Percentiles rank a stretch among this genome's conserved stretches.
These are phyloP conservation scores for Rousettus leschenaultii DNA, from an alignment of 2,113 vertebrate genomes.

Conservation along the genomic window DNA sequence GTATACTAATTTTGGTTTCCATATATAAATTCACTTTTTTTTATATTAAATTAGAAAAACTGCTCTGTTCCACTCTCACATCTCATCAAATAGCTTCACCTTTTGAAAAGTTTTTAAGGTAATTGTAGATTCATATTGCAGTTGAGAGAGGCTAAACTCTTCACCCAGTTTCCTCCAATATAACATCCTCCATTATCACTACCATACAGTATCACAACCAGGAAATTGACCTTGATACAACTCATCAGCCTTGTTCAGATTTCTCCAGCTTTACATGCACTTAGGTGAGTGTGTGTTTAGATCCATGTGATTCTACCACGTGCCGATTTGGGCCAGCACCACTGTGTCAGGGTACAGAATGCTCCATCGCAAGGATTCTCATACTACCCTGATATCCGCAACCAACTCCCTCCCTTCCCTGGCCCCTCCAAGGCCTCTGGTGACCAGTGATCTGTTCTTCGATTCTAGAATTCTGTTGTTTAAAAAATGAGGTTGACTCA, in stretches of 20 bases:
- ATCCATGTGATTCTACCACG: not conserved
- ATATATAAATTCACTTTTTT: not conserved
- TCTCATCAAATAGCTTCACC: not conserved
- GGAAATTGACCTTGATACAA: not conserved
- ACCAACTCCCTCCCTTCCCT: not conserved
- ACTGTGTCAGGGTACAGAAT: not conserved
- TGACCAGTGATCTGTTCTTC: not conserved
- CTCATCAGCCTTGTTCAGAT: not conserved
- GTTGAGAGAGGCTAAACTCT: not conserved
- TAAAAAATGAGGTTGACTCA: too few species aligned
- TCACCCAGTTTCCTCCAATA: not conserved
- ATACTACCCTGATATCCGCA: accelerated
- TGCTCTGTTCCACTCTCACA: not conserved
- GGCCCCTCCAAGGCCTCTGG: not conserved
- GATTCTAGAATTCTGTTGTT: not conserved
- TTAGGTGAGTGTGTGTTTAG: too few species aligned
- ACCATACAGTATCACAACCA: not conserved
- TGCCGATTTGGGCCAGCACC: too few species aligned
- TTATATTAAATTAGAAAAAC: not conserved
- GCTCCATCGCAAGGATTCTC: not conserved
- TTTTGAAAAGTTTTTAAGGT: not conserved
- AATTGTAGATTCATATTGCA: not conserved
- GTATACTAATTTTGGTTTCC: not conserved
- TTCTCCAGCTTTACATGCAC: not conserved
- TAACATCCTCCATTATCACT: not conserved